A percentile compares a stretch with the other conserved stretches of the same genome.
phyloP scores from a whole-genome alignment of 64 coral and sea anemone species.

The Dendronephthya gigantea region DNA sequence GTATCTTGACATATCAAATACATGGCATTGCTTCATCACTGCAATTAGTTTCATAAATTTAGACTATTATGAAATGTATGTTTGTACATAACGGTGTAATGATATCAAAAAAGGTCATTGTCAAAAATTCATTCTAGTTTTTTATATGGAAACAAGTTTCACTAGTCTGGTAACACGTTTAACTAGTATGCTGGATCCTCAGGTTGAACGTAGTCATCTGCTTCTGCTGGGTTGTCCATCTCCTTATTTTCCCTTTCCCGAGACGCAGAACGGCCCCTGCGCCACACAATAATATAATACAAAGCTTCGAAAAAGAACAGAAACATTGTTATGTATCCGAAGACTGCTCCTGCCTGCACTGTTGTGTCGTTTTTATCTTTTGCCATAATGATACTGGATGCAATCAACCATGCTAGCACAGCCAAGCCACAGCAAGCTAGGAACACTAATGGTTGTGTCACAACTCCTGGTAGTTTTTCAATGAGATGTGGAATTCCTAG shows the following conservation, averaged over 20 bases:
- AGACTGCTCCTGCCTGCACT: neutral
- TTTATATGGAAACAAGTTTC: neutral
- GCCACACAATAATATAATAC: neutral
- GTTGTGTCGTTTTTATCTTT: neutral
- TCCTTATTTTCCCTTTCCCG: neutral
- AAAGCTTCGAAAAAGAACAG: neutral
- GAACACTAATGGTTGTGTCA: neutral
- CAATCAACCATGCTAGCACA: neutral
- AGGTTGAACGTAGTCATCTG: neutral
- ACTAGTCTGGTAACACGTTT: neutral
- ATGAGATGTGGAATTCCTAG: neutral
- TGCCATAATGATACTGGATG: neutral
- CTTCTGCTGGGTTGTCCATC: neutral
- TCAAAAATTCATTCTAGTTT: neutral
- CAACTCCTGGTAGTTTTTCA: neutral
- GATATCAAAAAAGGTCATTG: neutral
- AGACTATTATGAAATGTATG: neutral
- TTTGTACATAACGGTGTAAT: too few species aligned
- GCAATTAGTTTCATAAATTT: neutral
- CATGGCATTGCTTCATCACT: neutral
- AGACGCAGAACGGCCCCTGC: neutral
- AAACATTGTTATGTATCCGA: slow-evolving; percentile 9
- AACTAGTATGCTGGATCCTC: neutral
- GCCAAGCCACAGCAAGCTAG: neutral
- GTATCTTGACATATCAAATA: too few species aligned